Evolutionary conservation across 35 echinoderm and acorn worm species (phyloP).

Genomic region (Stichopus chloronotus): DNA sequence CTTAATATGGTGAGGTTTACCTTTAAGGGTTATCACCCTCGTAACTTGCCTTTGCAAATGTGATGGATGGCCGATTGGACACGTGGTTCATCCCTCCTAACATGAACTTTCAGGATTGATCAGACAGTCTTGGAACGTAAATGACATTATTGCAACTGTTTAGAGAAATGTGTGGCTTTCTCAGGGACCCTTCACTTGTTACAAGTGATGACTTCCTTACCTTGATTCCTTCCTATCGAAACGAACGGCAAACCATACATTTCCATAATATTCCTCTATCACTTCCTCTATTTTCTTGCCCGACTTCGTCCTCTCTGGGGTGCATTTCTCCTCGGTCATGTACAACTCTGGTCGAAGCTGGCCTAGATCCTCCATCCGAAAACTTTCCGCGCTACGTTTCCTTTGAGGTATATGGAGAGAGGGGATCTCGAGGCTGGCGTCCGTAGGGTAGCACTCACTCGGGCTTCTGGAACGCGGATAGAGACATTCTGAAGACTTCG

Average conservation of each 20-base stretch:
- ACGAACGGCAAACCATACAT: constrained; percentile 56
- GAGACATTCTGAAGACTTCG: constrained; percentile 42
- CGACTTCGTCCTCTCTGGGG: constrained; percentile 24
- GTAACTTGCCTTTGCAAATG: too few relatives aligned
- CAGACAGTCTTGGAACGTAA: too few relatives aligned
- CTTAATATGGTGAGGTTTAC: too few relatives aligned
- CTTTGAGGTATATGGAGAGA: constrained; percentile 48
- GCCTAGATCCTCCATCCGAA: constrained; percentile 53
- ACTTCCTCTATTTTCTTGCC: constrained; percentile 63
- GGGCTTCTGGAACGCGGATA: constrained; percentile 40
- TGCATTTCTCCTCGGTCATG: constrained; percentile 29
- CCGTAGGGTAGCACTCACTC: constrained; percentile 40
- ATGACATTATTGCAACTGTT: too few relatives aligned
- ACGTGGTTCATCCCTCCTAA: too few relatives aligned
- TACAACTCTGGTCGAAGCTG: constrained; percentile 55
- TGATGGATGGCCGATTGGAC: too few relatives aligned
- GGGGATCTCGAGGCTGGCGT: constrained; percentile 37
- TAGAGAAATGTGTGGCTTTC: too few relatives aligned
- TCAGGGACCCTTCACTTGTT: too few relatives aligned
- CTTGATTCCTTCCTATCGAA: constrained; percentile 57
- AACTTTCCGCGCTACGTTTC: constrained; percentile 45
- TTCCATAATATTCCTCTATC: constrained; percentile 64
- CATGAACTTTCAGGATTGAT: too few relatives aligned
- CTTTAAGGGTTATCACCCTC: too few relatives aligned
- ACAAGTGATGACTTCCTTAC: background rate